Base-by-base conservation (phyloP, 30 jellyfish, hydroid and myxozoan species). In the Chrysaora quinquecirrha region DNA sequence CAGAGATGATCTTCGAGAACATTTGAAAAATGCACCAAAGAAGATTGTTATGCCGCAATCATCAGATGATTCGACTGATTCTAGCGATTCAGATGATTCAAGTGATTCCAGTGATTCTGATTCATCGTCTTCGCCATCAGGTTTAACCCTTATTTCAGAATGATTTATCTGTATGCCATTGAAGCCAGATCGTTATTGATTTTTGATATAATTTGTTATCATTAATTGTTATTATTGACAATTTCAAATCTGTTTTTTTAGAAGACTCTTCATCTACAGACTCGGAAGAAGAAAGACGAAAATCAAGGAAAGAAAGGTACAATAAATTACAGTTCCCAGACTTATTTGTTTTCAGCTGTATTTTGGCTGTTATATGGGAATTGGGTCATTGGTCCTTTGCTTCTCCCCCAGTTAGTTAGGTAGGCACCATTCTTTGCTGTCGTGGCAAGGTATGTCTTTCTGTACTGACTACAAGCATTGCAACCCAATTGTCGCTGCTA, bases 1-100 rank as follows among this genome's bases (percentile, higher is more conserved):
- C 24, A 91, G 98, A 4, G 98, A 91, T 61, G 96, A 79, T 21
- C 82, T 91, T 33, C 89, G 98, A 27, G 96, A 80, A 30, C 98
- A 91, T 64, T 71, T 91, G 2, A 91, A 91, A 64, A 91, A 73
- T 64, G 95, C 90, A 29, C 98, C 98, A 0, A 91, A 91, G 80
- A 82, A 70, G 73, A 73, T 72, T 34, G 48, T 86, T n/a, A 84
- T 87, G 14, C 87, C 73, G 16, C 83, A 80, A n/a, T 73, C 90
- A 0, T 47, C 88, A 19, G 83, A 84, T 60, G 91, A 74, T 54
- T 65, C 91, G 10, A 72, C 89, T 34, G 84, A 68, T 34, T 34
- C 82, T 10, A 27, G 73, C 21, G 83, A 93, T 71, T 68, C 87
- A 0, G 56, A 82, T 10, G 91, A 77, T 71, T 52, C 88, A 18